Evolutionary conservation across 1,140 invertebrate species (phyloP).

Genomic region (Homalodisca vitripennis): DNA sequence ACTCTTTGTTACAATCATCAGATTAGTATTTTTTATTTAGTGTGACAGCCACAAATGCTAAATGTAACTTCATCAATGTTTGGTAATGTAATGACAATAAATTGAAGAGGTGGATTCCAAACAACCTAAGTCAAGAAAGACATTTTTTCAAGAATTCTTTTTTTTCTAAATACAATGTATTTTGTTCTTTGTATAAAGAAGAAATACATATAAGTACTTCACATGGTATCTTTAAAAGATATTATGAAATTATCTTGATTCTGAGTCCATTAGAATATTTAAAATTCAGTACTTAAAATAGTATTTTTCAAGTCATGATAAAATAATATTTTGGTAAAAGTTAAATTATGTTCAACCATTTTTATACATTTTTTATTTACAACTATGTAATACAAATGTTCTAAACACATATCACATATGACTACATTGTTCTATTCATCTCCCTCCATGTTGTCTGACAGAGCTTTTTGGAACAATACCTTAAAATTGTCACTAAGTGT

Average conservation of each 20-base stretch:
- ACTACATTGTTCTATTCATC: too few relatives aligned
- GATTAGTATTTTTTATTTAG: too few relatives aligned
- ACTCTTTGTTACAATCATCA: too few relatives aligned
- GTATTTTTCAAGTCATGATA: neutral
- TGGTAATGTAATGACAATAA: too few relatives aligned
- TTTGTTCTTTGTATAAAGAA: neutral
- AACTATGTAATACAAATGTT: too few relatives aligned
- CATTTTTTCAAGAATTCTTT: neutral
- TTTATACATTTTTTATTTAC: neutral
- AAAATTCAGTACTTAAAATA: neutral
- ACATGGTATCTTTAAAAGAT: neutral
- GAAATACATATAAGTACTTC: neutral
- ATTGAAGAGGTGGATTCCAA: constrained; percentile 1
- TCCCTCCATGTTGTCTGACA: neutral
- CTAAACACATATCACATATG: too few relatives aligned
- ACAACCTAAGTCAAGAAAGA: neutral
- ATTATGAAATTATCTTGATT: neutral
- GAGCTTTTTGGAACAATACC: neutral
- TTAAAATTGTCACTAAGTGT: neutral
- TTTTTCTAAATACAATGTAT: neutral
- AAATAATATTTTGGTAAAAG: too few relatives aligned
- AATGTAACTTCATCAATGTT: too few relatives aligned
- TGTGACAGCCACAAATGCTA: too few relatives aligned
- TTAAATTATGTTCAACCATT: neutral
- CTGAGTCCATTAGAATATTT: neutral